Base-by-base conservation (phyloP, 2,888 invertebrate species). In the Papilio protenor region DNA sequence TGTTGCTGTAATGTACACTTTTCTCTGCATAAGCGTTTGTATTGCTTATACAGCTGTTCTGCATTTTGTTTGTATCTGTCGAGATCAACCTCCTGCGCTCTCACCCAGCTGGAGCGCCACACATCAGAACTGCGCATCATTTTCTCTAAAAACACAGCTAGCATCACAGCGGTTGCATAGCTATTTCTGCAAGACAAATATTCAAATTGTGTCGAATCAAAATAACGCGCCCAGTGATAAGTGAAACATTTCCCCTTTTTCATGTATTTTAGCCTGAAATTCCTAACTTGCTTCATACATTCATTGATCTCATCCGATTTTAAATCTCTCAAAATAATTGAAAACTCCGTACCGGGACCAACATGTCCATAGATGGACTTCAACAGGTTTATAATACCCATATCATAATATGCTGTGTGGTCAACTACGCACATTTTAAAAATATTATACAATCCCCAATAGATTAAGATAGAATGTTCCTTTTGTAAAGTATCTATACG, bases 81-180 rank as follows among this genome's bases (percentile, higher is more conserved):
- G 2, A 76, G 57, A 47, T 76, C 47, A 5, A 47, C 77, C 40
- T 79, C 52, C 40, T 66, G 72, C 23, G 40, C 61, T 47, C 74
- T 40, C 4, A 81, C 79, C 83, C 83, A 83, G 10, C 76, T 66
- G 3, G 83, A 81, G 27, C 81, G 73, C 83, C 83, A 83, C 16
- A 83, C 75, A 11, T 75, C 79, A 0, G 77, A n/a, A 18, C 70
- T 75, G 0, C 2, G 0, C 14, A 70, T 73, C 1, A 79, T 2
- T 33, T 81, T 81, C 66, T 82, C 83, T 14, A 81, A 55, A 47
- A 83, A 82, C 8, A 81, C 80, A 3, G 79, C 81, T 3, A 82
- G 76, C 33, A 83, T 79, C 14, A 82, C 81, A 3, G 82, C 79
- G 14, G 83, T 66, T 14, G 78, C 80, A 52, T 80, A 81, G 55